phyloP scores from a whole-genome alignment of 2,888 invertebrate genomes.

The Sepioteuthis lessoniana region DNA sequence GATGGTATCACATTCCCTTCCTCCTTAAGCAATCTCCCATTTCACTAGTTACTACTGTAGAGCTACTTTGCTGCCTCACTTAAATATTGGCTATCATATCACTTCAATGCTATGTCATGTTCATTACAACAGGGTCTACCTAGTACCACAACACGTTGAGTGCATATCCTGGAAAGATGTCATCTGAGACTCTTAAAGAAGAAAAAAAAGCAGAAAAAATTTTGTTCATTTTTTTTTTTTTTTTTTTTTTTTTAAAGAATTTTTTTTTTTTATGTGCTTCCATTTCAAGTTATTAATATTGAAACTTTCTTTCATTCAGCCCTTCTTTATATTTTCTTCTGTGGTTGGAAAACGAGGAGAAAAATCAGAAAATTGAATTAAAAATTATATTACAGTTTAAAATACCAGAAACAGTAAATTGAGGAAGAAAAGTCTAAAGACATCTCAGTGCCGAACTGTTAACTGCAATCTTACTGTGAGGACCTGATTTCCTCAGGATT shows the following conservation, averaged over 20 bases:
- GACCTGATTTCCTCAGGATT: not conserved
- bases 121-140: conserved; percentile 21
- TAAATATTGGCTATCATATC: conserved; percentile 35
- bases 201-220: too few relatives aligned
- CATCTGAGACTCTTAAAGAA: not conserved
- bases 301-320: not conserved
- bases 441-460: not conserved
- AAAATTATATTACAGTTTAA: not conserved
- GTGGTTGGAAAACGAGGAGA: not conserved
- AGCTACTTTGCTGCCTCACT: conserved; percentile 41
- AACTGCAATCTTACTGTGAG: not conserved
- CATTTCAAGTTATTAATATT: conserved; percentile 25
- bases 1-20: conserved; percentile 46
- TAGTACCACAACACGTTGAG: not conserved
- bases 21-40: conserved; percentile 41
- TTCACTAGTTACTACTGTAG: conserved; percentile 45
- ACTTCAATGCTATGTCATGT: not conserved
- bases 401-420: conserved; percentile 33
- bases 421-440: not conserved
- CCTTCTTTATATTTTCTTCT: not conserved
- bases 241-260: not conserved
- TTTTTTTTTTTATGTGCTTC: not conserved
- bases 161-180: not conserved
- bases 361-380: not conserved
- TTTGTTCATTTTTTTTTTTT: not conserved